phyloP scores from a whole-genome alignment of 2,113 vertebrate genomes.

The Parus major region DNA sequence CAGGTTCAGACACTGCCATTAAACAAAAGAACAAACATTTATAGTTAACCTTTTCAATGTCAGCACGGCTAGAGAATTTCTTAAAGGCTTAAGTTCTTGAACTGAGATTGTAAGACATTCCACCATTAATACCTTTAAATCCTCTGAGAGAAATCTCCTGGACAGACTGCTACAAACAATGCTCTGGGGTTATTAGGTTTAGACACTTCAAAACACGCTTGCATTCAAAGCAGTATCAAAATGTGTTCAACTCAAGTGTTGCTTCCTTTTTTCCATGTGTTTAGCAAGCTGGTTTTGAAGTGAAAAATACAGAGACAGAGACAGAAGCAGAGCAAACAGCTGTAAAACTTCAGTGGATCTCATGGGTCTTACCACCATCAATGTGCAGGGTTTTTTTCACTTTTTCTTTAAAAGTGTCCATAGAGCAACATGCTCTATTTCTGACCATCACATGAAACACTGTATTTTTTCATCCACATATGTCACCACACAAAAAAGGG shows the following conservation, averaged over 20 bases:
- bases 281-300: neutral
- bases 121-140: constrained; percentile 49
- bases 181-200: neutral
- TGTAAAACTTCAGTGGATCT: neutral
- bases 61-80: constrained; percentile 16
- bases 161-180: neutral
- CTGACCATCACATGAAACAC: neutral
- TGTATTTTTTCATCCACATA: neutral
- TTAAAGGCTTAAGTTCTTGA: constrained; percentile 60
- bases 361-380: neutral
- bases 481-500: constrained; percentile 1
- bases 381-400: neutral
- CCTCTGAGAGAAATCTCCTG: constrained; percentile 22
- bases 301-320: neutral
- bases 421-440: neutral
- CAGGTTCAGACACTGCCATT: neutral
- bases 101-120: constrained; percentile 43
- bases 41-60: constrained; percentile 58
- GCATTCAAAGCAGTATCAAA: neutral
- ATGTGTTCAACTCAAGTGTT: neutral
- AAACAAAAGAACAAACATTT: constrained; percentile 32
- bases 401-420: neutral
- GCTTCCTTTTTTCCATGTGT: neutral
- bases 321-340: neutral
- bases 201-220: neutral